Evolutionary conservation across 2,113 vertebrate species (phyloP).

Genomic region (Semnopithecus entellus): DNA sequence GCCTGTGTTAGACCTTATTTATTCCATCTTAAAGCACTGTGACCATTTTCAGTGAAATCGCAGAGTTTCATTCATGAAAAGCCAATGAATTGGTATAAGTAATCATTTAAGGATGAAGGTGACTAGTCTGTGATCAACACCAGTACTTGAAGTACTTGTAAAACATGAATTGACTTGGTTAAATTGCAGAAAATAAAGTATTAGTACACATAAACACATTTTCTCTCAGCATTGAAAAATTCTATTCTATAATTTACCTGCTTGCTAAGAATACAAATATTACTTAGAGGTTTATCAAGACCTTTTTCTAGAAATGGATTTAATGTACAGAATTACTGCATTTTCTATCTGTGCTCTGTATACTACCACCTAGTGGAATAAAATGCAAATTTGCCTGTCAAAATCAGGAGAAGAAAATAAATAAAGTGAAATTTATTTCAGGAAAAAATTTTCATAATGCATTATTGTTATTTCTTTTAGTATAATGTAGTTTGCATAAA

Average conservation of each 20-base stretch:
- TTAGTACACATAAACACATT: background rate
- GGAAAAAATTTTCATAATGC: background rate
- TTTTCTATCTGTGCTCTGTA: background rate
- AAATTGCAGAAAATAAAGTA: conserved; percentile 33
- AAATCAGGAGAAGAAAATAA: background rate
- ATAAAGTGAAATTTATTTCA: background rate
- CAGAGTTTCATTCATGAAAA: background rate
- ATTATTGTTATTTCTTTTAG: background rate
- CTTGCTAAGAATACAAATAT: background rate
- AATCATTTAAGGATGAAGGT: background rate
- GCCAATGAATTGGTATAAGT: background rate
- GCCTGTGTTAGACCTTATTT: background rate
- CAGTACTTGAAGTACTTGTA: background rate
- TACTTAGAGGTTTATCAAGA: background rate
- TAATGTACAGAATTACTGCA: background rate
- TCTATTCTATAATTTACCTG: background rate
- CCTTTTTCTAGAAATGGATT: background rate
- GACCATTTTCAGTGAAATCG: background rate
- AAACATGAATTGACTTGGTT: background rate
- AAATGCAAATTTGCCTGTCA: background rate
- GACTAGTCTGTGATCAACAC: background rate
- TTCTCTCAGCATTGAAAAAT: background rate
- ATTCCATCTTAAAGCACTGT: background rate
- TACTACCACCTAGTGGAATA: conserved; percentile 68
- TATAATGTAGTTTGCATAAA: background rate